Percentiles rank a stretch among this genome's conserved stretches.
Evolutionary conservation across 2,888 invertebrate species (phyloP).

Genomic region (Ichneumon xanthorius): DNA sequence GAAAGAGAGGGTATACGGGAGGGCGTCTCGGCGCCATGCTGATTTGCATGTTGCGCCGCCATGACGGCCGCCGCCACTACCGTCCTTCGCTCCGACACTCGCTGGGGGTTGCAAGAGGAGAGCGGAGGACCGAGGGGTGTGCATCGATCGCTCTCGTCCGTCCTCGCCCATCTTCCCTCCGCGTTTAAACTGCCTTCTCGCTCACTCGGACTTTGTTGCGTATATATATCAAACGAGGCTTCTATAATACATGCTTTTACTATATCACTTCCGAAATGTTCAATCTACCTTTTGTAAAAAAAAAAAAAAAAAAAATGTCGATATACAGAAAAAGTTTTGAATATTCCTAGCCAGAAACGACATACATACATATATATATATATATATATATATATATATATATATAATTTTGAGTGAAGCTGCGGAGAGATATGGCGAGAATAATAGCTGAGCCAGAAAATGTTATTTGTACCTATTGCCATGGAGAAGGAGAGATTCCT

Average conservation of each 20-base stretch:
- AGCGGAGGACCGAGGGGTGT: slow-evolving; percentile 83
- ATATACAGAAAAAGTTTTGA: background rate
- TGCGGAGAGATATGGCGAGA: background rate
- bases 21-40: slow-evolving; percentile 87
- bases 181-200: slow-evolving; percentile 69
- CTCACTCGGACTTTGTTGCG: slow-evolving; percentile 60
- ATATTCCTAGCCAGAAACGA: background rate
- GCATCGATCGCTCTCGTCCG: slow-evolving; percentile 86
- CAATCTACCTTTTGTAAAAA: slow-evolving; percentile 10
- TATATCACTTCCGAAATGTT: slow-evolving; percentile 41
- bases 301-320: background rate
- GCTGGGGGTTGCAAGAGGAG: slow-evolving; percentile 77
- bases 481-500: slow-evolving; percentile 43
- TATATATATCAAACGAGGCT: slow-evolving; percentile 22
- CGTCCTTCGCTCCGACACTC: slow-evolving; percentile 70
- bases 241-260: slow-evolving; percentile 21
- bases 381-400: too few relatives aligned
- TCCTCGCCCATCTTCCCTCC: slow-evolving; percentile 73
- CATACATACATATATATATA: background rate
- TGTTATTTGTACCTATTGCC: slow-evolving; percentile 33
- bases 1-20: slow-evolving; percentile 72
- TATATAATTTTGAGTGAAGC: background rate
- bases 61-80: slow-evolving; percentile 84
- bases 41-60: slow-evolving; percentile 88
- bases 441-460: slow-evolving; percentile 4